These are phyloP conservation scores for Podabrus alpinus DNA, from an alignment of 2,888 invertebrate species.

Conservation along the genomic window DNA sequence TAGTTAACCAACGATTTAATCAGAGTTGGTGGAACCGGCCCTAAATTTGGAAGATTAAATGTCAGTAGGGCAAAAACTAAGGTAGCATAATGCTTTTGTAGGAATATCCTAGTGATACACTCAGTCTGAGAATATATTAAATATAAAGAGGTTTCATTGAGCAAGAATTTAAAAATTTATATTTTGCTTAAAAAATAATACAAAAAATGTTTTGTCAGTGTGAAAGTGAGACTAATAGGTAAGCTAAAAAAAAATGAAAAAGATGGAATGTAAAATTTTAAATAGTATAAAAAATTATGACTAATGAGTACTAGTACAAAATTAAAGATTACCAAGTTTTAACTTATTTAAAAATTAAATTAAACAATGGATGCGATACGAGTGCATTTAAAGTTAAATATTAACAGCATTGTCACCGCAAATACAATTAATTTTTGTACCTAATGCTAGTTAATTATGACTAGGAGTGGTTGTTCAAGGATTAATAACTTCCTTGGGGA, in stretches of 20 bases:
- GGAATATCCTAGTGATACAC: too few relatives aligned
- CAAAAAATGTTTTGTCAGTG: not conserved
- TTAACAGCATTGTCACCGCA: not conserved
- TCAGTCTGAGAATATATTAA: not conserved
- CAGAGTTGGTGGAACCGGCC: too few relatives aligned
- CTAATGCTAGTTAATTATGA: not conserved
- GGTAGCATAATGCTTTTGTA: too few relatives aligned
- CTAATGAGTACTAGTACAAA: not conserved
- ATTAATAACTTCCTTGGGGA: conserved; percentile 50
- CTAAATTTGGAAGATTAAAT: too few relatives aligned
- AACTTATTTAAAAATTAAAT: not conserved
- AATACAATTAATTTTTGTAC: not conserved
- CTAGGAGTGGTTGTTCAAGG: conserved; percentile 23
- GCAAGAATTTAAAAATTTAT: not conserved
- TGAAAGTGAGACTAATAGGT: not conserved
- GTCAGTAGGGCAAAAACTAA: too few relatives aligned
- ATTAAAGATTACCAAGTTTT: not conserved
- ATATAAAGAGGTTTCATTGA: not conserved
- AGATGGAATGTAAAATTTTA: not conserved
- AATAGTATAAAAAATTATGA: not conserved
- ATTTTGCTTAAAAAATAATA: not conserved
- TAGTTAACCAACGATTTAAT: too few relatives aligned
- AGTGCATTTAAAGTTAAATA: not conserved
- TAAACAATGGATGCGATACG: not conserved
- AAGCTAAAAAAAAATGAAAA: not conserved